These are phyloP conservation scores for Odocoileus hemionus DNA, from an alignment of 2,113 vertebrate species.

Conservation along the genomic window DNA sequence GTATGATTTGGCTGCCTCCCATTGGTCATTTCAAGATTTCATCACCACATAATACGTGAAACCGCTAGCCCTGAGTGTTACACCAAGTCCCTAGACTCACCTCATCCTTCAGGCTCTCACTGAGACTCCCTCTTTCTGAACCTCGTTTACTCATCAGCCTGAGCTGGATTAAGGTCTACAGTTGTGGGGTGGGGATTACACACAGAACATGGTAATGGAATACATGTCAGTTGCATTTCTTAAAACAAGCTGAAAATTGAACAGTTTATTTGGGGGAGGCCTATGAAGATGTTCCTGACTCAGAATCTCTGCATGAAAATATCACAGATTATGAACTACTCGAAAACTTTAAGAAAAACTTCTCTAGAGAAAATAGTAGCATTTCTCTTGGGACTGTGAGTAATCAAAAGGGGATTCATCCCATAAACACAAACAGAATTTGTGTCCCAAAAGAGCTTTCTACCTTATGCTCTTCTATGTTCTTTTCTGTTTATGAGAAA, in stretches of 20 bases:
- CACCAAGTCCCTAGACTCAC: background rate
- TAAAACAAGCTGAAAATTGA: background rate
- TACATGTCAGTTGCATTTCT: background rate
- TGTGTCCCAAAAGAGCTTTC: background rate
- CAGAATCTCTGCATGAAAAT: background rate
- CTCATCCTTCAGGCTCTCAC: background rate
- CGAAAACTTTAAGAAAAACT: conserved; percentile 12
- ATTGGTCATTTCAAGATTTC: background rate
- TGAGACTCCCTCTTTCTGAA: background rate
- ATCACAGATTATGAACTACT: background rate
- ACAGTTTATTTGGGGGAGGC: background rate
- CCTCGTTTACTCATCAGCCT: background rate
- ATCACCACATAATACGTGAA: background rate
- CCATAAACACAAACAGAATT: background rate
- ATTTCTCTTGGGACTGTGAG: background rate
- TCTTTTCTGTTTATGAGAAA: background rate
- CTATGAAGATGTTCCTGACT: background rate
- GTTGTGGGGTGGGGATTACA: background rate
- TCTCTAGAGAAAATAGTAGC: background rate
- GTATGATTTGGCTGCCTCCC: background rate
- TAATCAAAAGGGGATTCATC: background rate
- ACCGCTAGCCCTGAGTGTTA: background rate
- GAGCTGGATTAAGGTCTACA: background rate
- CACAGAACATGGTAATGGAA: background rate
- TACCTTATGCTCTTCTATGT: background rate